A percentile compares a stretch with the other conserved stretches of the same genome.
These are phyloP conservation scores for Pseudanteris insignis DNA, from an alignment of 2,888 invertebrate species.

Conservation along the genomic window DNA sequence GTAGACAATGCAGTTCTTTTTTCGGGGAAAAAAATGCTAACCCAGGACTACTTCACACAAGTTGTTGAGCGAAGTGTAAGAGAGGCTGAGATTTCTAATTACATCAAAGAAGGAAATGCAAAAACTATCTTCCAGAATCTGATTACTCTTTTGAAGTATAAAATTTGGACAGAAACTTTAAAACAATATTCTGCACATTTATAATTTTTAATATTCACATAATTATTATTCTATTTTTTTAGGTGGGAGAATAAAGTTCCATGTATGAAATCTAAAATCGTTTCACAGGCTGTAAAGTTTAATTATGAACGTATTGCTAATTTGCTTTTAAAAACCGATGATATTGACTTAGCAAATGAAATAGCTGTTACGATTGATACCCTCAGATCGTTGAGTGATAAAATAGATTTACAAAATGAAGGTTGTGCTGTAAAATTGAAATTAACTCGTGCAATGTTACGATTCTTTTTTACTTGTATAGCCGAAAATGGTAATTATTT, in stretches of 20 bases:
- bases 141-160: constrained; percentile 43
- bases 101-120: constrained; percentile 56
- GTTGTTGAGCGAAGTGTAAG: constrained; percentile 60
- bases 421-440: constrained; percentile 72
- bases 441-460: constrained; percentile 76
- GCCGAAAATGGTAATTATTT: constrained; percentile 75
- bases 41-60: constrained; percentile 57
- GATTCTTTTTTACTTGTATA: constrained; percentile 81
- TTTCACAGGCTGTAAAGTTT: constrained; percentile 66
- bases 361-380: constrained; percentile 74
- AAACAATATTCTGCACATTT: too few relatives aligned
- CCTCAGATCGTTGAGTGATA: constrained; percentile 72
- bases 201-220: constrained; percentile 53
- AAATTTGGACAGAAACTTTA: constrained; percentile 1
- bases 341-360: constrained; percentile 67
- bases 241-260: constrained; percentile 73
- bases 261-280: constrained; percentile 65
- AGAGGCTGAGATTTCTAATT: constrained; percentile 56
- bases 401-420: constrained; percentile 72
- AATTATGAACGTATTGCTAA: constrained; percentile 68
- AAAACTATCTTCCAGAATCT: constrained; percentile 68
- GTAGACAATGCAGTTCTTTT: constrained; percentile 68
- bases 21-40: constrained; percentile 54
- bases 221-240: constrained; percentile 45
- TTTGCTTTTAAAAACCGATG: constrained; percentile 62